Percentiles rank a stretch among this genome's conserved stretches.
Evolutionary conservation across 2,888 invertebrate species (phyloP).

Genomic region (Epistrophella euchroma): DNA sequence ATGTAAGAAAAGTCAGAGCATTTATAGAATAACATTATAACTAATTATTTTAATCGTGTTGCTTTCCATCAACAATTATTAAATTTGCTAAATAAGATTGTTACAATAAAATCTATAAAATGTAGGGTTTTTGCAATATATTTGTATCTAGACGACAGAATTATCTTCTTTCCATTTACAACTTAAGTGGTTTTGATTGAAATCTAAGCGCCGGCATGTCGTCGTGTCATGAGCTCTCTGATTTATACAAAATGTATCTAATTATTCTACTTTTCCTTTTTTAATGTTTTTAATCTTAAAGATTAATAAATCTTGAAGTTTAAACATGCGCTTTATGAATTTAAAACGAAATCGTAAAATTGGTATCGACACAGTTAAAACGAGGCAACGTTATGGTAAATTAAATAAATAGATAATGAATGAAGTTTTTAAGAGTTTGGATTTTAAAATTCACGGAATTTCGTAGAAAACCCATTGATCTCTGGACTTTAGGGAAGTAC

Average conservation of each 20-base stretch:
- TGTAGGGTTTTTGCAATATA: background rate
- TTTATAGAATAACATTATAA: background rate
- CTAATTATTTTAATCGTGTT: background rate
- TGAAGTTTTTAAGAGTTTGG: too few relatives aligned
- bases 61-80: background rate
- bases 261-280: background rate
- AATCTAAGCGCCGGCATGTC: slow-evolving; percentile 2
- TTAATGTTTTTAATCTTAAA: background rate
- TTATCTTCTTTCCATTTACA: background rate
- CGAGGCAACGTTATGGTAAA: too few relatives aligned
- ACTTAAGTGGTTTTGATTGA: background rate
- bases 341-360: background rate
- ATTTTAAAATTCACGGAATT: too few relatives aligned
- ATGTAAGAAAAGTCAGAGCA: background rate
- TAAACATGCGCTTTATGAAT: background rate
- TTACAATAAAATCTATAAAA: slow-evolving; percentile 9
- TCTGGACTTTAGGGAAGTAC: too few relatives aligned
- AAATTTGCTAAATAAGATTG: background rate
- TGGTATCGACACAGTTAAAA: too few relatives aligned
- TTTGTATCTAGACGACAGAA: background rate
- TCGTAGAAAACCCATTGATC: too few relatives aligned
- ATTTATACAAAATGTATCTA: background rate
- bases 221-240: background rate
- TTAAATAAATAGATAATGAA: too few relatives aligned
- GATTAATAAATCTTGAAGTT: background rate